Base-by-base conservation (phyloP, 2,113 vertebrate genomes). In the Nannospalax galili region DNA sequence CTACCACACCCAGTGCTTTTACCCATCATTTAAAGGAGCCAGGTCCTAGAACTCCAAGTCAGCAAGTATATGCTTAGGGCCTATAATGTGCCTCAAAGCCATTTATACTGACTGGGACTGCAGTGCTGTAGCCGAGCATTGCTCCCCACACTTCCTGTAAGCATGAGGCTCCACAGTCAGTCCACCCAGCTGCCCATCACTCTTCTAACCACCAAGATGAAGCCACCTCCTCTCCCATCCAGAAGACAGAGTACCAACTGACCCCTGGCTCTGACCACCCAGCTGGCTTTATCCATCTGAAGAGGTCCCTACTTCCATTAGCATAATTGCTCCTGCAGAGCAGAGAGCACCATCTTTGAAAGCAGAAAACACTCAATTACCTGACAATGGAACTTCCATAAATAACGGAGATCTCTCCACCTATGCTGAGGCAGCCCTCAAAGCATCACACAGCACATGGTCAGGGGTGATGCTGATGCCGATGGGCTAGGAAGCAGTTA, bases 261-360 rank as follows among this genome's bases (percentile, higher is more conserved):
- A 97, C 97, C 75, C 96, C 94, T 96, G 80, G 72, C 85, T 96
- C 81, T 67, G 73, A 69, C 67, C 72, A 2, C 88, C 73, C 79
- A 84, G n/a, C 32, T 48, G 84, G 73, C 67, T 94, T 96, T 69
- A 79, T 93, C 37, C 72, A 95, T 96, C 84, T 88, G 85, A 93
- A 97, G 84, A 94, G 72, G 58, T 95, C 62, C 86, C 89, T 90
- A 73, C 86, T 48, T 97, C 89, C 95, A 97, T 97, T 95, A 97
- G 79, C 28, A 70, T 85, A 92, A 90, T 84, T 85, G 1, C 48
- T 81, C 85, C 92, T 65, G 92, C 84, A 86, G 91, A 89, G 42
- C 67, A 95, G n/a, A 90, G 62, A 69, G 14, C 37, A 56, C 15
- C 84, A 92, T 92, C 77, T 72, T 70, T 72, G 56, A 96, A 92